Percentiles rank a stretch among this genome's conserved stretches.
These are phyloP conservation scores for Polypterus bichir DNA, from an alignment of 2,113 vertebrate species.

Conservation along the genomic window DNA sequence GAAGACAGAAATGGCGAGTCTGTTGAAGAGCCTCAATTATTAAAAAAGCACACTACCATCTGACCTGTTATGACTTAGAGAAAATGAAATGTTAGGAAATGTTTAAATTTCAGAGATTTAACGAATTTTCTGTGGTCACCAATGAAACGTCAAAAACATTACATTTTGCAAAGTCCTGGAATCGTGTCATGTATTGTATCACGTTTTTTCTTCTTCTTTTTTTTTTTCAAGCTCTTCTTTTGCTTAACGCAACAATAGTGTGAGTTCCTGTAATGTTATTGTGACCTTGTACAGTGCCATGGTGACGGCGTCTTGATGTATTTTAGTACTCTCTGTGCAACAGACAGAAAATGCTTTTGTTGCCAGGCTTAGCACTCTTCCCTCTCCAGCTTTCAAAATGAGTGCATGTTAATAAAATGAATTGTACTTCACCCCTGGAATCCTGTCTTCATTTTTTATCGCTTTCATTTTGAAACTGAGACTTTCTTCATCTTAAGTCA, in stretches of 20 bases:
- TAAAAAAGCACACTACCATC: neutral
- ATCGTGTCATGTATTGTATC: neutral
- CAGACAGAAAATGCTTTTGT: too few species aligned
- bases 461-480: too few species aligned
- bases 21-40: too few species aligned
- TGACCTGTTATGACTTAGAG: neutral
- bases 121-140: too few species aligned
- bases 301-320: neutral
- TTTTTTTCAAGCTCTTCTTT: neutral
- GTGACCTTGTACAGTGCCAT: neutral
- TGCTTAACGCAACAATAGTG: neutral
- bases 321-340: neutral
- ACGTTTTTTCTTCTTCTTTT: neutral
- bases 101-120: too few species aligned
- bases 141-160: neutral
- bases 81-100: neutral
- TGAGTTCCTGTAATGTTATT: neutral
- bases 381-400: too few species aligned
- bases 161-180: neutral
- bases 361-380: too few species aligned
- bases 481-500: too few species aligned
- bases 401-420: too few species aligned
- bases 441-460: too few species aligned
- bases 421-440: too few species aligned
- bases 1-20: too few species aligned